Percentiles rank a stretch among this genome's conserved stretches.
Evolutionary conservation across 2,888 invertebrate species (phyloP).

Genomic region (Cryptophagus acutangulus): DNA sequence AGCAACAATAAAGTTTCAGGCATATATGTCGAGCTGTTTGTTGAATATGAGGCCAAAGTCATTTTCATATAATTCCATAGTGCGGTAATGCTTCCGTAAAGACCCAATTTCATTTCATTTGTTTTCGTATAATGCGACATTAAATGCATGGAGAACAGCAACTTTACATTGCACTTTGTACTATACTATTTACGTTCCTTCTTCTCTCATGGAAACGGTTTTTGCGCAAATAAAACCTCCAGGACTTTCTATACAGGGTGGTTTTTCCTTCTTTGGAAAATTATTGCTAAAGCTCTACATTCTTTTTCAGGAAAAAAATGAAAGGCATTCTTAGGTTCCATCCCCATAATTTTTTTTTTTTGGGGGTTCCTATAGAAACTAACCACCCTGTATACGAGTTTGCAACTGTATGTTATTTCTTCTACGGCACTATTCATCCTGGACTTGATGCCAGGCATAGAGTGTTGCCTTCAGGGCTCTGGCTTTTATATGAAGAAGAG

Average conservation of each 20-base stretch:
- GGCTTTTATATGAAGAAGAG: too few species aligned
- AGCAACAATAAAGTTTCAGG: constrained; percentile 19
- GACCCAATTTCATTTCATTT: constrained; percentile 31
- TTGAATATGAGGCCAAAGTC: constrained; percentile 17
- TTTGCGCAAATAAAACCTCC: constrained; percentile 10
- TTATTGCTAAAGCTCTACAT: too few species aligned
- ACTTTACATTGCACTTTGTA: constrained; percentile 13
- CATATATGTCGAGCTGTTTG: constrained; percentile 19
- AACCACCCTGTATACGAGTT: too few species aligned
- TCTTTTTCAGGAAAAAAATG: too few species aligned
- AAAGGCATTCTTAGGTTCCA: too few species aligned
- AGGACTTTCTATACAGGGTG: too few species aligned
- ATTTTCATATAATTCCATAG: constrained; percentile 16
- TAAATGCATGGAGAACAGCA: constrained; percentile 22
- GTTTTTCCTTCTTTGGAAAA: too few species aligned
- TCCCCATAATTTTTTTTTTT: too few species aligned
- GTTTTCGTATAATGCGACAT: constrained; percentile 29
- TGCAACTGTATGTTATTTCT: too few species aligned
- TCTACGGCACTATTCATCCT: too few species aligned
- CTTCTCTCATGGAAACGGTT: constrained; percentile 14
- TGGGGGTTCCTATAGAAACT: too few species aligned
- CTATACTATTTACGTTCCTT: constrained; percentile 13
- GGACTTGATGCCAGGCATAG: background rate
- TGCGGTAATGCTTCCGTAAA: constrained; percentile 26
- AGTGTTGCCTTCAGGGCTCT: constrained; percentile 12